A percentile compares a stretch with the other conserved stretches of the same genome.
Evolutionary conservation across 2,113 vertebrate species (phyloP).

Genomic region (Oplegnathus fasciatus): DNA sequence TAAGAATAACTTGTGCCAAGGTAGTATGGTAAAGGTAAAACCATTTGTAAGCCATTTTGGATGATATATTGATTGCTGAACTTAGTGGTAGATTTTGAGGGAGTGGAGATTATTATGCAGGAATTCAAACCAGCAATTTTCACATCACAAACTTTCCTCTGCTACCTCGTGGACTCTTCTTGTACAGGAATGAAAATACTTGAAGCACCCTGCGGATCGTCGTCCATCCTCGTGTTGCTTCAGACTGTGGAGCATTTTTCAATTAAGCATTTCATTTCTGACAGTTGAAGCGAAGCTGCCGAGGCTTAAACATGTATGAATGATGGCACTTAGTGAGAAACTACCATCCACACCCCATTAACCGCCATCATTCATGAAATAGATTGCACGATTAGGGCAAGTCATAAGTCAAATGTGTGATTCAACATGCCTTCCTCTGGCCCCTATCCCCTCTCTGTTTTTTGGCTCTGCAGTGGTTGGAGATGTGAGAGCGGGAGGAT

Average conservation of each 20-base stretch:
- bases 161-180: neutral
- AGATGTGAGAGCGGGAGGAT: constrained; percentile 59
- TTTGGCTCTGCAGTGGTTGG: constrained; percentile 28
- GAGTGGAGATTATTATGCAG: neutral
- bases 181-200: constrained; percentile 26
- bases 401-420: constrained; percentile 65
- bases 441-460: constrained; percentile 64
- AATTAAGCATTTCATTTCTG: constrained; percentile 84
- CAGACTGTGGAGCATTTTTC: constrained; percentile 62
- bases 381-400: constrained; percentile 52
- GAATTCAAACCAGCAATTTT: neutral
- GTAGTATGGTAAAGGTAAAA: neutral
- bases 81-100: neutral
- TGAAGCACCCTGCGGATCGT: neutral
- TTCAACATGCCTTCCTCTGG: constrained; percentile 56
- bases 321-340: constrained; percentile 84
- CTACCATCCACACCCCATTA: constrained; percentile 76
- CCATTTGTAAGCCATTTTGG: neutral
- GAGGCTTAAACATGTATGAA: constrained; percentile 78
- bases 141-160: neutral
- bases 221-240: constrained; percentile 20
- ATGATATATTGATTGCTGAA: neutral
- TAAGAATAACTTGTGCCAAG: neutral
- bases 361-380: constrained; percentile 57
- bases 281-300: constrained; percentile 73